Percentiles rank a stretch among this genome's conserved stretches.
phyloP scores from a whole-genome alignment of 2,797 vertebrate species.

The Oceanodroma leucorhoa region DNA sequence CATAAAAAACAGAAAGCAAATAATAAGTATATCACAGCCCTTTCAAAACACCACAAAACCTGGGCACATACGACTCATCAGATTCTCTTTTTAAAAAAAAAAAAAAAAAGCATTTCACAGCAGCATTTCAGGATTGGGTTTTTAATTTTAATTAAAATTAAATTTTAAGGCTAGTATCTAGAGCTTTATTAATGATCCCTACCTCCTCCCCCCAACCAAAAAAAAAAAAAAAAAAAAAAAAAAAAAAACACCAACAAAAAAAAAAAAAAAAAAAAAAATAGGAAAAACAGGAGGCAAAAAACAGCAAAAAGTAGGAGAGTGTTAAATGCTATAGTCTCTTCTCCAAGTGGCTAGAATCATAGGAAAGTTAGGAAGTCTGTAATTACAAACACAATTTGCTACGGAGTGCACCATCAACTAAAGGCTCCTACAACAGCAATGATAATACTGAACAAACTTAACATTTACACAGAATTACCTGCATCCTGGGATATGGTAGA shows the following conservation, averaged over 20 bases:
- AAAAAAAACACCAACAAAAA: not conserved
- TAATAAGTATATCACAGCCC: not conserved
- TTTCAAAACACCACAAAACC: not conserved
- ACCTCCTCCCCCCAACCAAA: accelerated
- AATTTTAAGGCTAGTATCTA: too few relatives aligned
- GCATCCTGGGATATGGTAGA: not conserved
- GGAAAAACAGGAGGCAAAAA: not conserved
- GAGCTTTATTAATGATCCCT: not conserved
- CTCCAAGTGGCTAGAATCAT: not conserved
- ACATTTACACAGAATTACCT: not conserved
- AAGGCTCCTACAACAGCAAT: not conserved
- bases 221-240: not conserved
- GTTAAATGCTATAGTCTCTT: not conserved
- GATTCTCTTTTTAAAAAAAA: not conserved
- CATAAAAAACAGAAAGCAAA: not conserved
- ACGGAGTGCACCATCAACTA: not conserved
- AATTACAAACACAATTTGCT: not conserved
- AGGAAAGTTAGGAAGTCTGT: not conserved
- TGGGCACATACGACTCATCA: not conserved
- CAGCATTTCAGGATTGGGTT: not conserved
- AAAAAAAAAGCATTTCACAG: not conserved
- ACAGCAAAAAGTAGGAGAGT: not conserved
- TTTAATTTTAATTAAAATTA: not conserved
- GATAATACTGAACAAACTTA: not conserved
- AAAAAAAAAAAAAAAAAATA: not conserved